Base-by-base conservation (phyloP, 2,797 vertebrate species). In the Centroberyx gerrardi region DNA sequence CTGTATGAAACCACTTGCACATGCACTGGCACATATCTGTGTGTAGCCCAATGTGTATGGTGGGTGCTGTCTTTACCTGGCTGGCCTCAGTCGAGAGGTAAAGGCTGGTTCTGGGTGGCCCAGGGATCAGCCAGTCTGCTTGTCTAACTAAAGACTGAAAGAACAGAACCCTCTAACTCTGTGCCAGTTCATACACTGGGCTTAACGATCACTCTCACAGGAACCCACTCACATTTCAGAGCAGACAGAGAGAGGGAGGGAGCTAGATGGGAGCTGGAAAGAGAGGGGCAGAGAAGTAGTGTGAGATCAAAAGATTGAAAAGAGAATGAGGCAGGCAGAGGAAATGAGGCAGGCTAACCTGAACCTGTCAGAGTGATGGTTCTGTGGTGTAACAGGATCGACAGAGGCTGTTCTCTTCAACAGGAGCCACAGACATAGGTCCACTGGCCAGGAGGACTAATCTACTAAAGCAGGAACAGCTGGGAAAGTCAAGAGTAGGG, bases 21-120 rank as follows among this genome's bases (percentile, higher is more conserved):
- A 28, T 44, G 10, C 18, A 54, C 38, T 44, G 38, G 9, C 38
- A 40, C 38, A 15, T 14, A 44, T 75, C 59, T 78, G 70, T 72
- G 33, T 60, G 52, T 3, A 68, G 70, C n/a, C 53, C 33, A 42
- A 60, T 77, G 65, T 42, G 52, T 63, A 55, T 28, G 72, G 65
- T 67, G 59, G 69, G 62, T 54, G 18, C 52, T 78, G 70, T 79
- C 70, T 74, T 75, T 85, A 93, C 88, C 92, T 90, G 90, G 62
- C 85, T 68, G 86, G 68, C 75, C 80, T 72, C 75, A 54, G 72
- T 82, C 36, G 63, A 84, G 70, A 60, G 36, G 60, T 56, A 68
- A 53, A 80, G 64, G 78, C 75, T 67, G 83, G 87, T 90, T 88
- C 85, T 92, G 91, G 91, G 90, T 93, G 90, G 93, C 85, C 92